A percentile compares a stretch with the other conserved stretches of the same genome.
These are phyloP conservation scores for Sylvilagus floridanus DNA, from an alignment of 2,797 vertebrate genomes.

Conservation along the genomic window DNA sequence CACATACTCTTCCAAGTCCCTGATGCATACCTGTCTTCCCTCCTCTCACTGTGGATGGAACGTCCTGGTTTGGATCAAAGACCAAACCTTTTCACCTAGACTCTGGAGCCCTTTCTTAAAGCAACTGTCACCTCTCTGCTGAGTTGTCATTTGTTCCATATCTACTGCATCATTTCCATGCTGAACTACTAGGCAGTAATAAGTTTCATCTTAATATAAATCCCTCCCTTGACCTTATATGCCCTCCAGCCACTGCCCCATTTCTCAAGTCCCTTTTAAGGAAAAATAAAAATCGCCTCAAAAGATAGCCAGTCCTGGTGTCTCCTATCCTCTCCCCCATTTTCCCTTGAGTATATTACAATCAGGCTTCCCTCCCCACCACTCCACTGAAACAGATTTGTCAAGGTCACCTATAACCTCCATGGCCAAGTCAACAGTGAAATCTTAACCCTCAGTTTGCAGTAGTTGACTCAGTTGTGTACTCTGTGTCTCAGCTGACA, in stretches of 20 bases:
- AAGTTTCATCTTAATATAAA: not conserved
- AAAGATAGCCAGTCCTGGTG: not conserved
- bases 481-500: not conserved
- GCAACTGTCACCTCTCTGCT: not conserved
- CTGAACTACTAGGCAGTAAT: not conserved
- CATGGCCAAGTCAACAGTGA: not conserved
- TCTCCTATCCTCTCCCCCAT: not conserved
- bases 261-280: constrained; percentile 13
- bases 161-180: not conserved
- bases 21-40: not conserved
- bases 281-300: not conserved
- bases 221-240: not conserved
- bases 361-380: not conserved
- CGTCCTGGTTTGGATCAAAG: not conserved
- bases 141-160: not conserved
- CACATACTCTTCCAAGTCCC: not conserved
- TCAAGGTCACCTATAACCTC: not conserved
- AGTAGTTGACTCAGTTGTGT: not conserved
- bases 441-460: not conserved
- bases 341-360: not conserved
- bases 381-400: not conserved
- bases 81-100: not conserved
- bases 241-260: not conserved
- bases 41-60: not conserved
- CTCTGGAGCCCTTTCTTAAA: not conserved